Conservation (phyloP, 2,113 vertebrate genomes). For the Macrotis lagotis region DNA sequence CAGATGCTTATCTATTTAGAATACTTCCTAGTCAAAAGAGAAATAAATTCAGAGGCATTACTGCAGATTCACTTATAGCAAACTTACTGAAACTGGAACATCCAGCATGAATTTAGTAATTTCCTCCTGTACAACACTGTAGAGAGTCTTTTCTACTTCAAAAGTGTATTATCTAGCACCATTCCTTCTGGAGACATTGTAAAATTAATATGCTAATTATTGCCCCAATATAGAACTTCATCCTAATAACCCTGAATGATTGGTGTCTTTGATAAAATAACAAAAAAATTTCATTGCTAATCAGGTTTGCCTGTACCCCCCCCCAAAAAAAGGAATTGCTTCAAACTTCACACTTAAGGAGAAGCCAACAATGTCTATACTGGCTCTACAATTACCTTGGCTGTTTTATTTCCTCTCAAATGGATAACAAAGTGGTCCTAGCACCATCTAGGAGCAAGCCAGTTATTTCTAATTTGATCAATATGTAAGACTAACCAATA, state of each 20-base stretch:
- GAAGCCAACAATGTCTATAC: not conserved
- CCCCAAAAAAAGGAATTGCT: not conserved
- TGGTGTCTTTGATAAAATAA: not conserved
- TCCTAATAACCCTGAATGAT: not conserved
- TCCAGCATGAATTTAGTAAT: not conserved
- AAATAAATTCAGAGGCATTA: not conserved
- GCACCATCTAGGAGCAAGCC: not conserved
- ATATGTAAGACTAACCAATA: not conserved
- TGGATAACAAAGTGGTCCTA: not conserved
- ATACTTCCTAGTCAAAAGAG: slow-evolving; percentile 31
- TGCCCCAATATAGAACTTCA: not conserved
- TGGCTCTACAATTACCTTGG: not conserved
- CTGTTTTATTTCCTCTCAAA: not conserved
- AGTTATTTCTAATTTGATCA: not conserved
- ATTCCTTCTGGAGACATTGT: slow-evolving; percentile 20
- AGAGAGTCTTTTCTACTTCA: not conserved
- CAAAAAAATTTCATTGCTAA: not conserved
- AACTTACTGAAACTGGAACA: not conserved
- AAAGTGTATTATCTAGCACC: not conserved
- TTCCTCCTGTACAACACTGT: not conserved
- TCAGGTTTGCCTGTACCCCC: too few species aligned
- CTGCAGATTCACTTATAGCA: not conserved
- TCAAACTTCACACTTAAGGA: not conserved
- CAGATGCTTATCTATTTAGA: not conserved
- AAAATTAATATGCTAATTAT: slow-evolving; percentile 1